phyloP scores from a whole-genome alignment of 30 jellyfish, hydroid and myxozoan genomes.

The Aurelia aurita complex sp. Pacific region DNA sequence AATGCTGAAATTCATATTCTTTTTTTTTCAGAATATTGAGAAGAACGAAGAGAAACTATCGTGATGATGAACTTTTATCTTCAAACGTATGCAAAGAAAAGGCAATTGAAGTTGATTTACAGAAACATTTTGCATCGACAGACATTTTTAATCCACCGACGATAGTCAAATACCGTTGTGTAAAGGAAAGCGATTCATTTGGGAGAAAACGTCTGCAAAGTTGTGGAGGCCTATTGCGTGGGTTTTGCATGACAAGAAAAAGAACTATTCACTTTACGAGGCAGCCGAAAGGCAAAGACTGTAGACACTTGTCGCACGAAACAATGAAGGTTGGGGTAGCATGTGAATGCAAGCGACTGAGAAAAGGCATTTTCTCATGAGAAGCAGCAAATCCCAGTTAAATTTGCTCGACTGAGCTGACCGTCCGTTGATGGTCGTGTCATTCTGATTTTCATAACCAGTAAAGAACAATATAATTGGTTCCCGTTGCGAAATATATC shows the following conservation, averaged over 20 bases:
- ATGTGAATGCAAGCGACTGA: conserved; percentile 35
- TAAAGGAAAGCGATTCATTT: background rate
- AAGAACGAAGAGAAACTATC: background rate
- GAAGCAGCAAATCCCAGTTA: too few relatives aligned
- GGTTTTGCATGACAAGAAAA: conserved; percentile 26
- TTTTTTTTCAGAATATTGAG: too few relatives aligned
- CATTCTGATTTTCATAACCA: too few relatives aligned
- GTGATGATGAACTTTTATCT: background rate
- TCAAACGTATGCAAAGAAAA: conserved; percentile 51
- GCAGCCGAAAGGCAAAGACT: conserved; percentile 36
- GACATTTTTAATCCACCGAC: conserved; percentile 48
- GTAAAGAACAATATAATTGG: too few relatives aligned
- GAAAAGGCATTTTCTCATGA: background rate
- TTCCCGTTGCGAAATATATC: too few relatives aligned
- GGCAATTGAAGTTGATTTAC: conserved; percentile 22
- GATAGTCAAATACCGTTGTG: conserved; percentile 37
- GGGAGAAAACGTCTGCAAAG: background rate
- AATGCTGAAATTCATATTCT: too few relatives aligned
- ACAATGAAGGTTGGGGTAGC: conserved; percentile 39
- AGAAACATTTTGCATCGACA: conserved; percentile 32
- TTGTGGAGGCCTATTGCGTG: conserved; percentile 8
- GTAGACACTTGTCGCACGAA: conserved; percentile 34
- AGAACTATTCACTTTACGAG: conserved; percentile 49
- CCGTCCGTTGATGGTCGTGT: too few relatives aligned
- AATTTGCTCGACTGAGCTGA: too few relatives aligned